Conservation (phyloP, 1,140 invertebrate species). For the Latrodectus geometricus region DNA sequence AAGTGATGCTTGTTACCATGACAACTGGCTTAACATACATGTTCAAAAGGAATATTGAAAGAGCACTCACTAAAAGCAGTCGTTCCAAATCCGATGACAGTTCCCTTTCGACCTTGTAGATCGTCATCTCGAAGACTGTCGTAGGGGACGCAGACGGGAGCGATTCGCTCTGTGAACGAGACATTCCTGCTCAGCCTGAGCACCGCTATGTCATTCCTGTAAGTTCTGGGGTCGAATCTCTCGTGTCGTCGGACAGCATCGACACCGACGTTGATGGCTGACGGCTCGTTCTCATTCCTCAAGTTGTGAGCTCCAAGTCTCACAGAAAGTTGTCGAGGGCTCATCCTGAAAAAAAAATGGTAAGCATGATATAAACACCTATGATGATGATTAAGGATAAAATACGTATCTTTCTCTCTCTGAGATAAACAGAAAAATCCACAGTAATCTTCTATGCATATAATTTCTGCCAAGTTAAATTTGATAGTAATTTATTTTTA, state of each 20-base stretch:
- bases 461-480: too few relatives aligned
- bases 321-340: slow-evolving; percentile 58
- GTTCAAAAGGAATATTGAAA: too few relatives aligned
- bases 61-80: slow-evolving; percentile 50
- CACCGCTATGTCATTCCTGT: slow-evolving; percentile 68
- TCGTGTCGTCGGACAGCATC: slow-evolving; percentile 40
- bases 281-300: slow-evolving; percentile 60
- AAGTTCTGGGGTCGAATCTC: slow-evolving; percentile 65
- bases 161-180: slow-evolving; percentile 64
- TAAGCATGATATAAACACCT: not conserved
- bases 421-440: too few relatives aligned
- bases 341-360: slow-evolving; percentile 22
- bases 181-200: slow-evolving; percentile 64
- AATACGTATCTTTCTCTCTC: too few relatives aligned
- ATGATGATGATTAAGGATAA: too few relatives aligned
- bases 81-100: slow-evolving; percentile 75
- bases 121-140: slow-evolving; percentile 48
- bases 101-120: slow-evolving; percentile 53
- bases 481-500: too few relatives aligned
- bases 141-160: slow-evolving; percentile 66
- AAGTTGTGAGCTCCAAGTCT: slow-evolving; percentile 68
- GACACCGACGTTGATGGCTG: slow-evolving; percentile 56
- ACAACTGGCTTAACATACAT: too few relatives aligned
- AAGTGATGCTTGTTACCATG: too few relatives aligned
- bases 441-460: too few relatives aligned